A percentile compares a stretch with the other conserved stretches of the same genome.
Conservation (phyloP, 2,113 vertebrate genomes). For the Protobothrops mucrosquamatus region DNA sequence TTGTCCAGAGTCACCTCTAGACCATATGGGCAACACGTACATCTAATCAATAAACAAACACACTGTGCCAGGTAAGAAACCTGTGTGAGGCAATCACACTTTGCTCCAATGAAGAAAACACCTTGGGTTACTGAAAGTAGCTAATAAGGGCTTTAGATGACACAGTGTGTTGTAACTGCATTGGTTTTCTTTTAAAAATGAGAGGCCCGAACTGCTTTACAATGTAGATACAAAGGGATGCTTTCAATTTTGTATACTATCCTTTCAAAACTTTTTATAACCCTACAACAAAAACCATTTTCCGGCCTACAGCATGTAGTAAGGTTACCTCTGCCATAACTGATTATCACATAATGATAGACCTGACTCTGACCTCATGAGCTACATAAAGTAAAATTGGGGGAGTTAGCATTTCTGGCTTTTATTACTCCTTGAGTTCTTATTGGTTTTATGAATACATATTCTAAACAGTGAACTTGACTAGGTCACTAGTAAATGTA, state of each 20-base stretch:
- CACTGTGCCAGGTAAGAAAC: too few relatives aligned
- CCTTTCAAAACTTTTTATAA: not conserved
- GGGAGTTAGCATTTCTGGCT: not conserved
- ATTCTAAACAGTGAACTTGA: not conserved
- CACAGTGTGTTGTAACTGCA: not conserved
- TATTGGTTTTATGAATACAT: not conserved
- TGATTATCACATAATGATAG: not conserved
- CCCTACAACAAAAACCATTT: not conserved
- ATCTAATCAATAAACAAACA: not conserved
- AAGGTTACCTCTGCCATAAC: not conserved
- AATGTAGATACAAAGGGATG: not conserved
- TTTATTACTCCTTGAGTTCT: not conserved
- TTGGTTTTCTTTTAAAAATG: not conserved
- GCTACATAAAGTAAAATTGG: not conserved
- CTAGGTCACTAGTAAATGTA: not conserved
- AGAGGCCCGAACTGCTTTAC: not conserved
- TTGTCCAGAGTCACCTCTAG: not conserved
- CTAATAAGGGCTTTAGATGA: not conserved
- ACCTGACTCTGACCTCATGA: not conserved
- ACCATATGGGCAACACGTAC: not conserved
- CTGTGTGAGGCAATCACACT: not conserved
- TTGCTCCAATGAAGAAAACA: not conserved
- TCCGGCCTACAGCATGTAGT: not conserved
- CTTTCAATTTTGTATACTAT: not conserved
- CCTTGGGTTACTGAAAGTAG: not conserved